Conservation (phyloP, 1,140 invertebrate species). For the Cephus cinctus region DNA sequence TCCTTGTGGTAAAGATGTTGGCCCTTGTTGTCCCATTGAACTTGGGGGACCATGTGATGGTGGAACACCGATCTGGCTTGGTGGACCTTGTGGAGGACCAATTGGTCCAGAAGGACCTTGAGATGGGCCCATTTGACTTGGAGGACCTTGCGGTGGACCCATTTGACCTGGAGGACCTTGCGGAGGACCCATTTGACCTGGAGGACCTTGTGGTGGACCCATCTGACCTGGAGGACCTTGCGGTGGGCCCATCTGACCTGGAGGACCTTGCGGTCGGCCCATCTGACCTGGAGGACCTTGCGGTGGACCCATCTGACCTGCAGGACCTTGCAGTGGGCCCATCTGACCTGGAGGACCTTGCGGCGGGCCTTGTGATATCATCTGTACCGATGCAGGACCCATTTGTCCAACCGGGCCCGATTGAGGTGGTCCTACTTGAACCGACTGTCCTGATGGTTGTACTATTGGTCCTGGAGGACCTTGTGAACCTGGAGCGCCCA, state of each 20-base stretch:
- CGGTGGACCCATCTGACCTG: background rate
- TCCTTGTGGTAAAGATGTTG: constrained; percentile 20
- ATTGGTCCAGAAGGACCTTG: constrained; percentile 20
- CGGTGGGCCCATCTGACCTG: constrained; percentile 18
- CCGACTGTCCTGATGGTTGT: background rate
- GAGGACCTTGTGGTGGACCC: constrained; percentile 7
- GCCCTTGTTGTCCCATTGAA: constrained; percentile 22
- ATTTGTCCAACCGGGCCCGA: background rate
- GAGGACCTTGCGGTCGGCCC: constrained; percentile 11
- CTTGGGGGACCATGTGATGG: too few species aligned
- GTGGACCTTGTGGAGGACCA: constrained; percentile 14
- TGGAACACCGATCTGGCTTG: constrained; percentile 18
- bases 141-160: constrained; percentile 17
- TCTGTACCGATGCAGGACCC: background rate
- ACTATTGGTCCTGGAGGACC: too few species aligned
- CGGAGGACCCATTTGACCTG: constrained; percentile 24
- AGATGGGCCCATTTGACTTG: constrained; percentile 24
- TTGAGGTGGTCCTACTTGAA: constrained; percentile 4
- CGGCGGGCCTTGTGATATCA: background rate
- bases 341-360: constrained; percentile 16
- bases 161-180: constrained; percentile 11
- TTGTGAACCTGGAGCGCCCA: too few species aligned
- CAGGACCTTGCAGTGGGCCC: constrained; percentile 7
- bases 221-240: constrained; percentile 24
- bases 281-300: constrained; percentile 8